Percentiles rank a stretch among this genome's conserved stretches.
Conservation (phyloP, 2,113 vertebrate species). For the Poeciliopsis turrubarensis region DNA sequence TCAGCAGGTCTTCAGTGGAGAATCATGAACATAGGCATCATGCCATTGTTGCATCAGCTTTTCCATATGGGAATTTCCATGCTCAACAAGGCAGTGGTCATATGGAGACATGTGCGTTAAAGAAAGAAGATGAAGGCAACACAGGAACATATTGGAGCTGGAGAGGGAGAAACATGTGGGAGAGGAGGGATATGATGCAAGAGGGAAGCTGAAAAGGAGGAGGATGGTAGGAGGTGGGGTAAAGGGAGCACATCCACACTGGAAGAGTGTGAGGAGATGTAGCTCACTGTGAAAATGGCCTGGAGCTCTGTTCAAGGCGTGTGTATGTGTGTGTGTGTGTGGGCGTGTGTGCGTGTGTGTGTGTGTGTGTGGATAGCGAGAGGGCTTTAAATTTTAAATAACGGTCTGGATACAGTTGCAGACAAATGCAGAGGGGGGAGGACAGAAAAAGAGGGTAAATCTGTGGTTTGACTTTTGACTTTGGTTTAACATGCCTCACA, state of each 20-base stretch:
- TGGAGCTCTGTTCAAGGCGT: slow-evolving; percentile 49
- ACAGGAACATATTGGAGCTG: slow-evolving; percentile 22
- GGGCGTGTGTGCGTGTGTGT: no score
- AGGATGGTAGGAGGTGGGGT: slow-evolving; percentile 8
- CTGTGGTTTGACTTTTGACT: neutral
- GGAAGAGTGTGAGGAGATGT: slow-evolving; percentile 21
- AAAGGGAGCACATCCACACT: slow-evolving; percentile 17
- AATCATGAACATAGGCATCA: slow-evolving; percentile 15
- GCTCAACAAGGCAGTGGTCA: neutral
- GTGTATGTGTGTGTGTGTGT: no score
- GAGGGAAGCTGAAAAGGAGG: slow-evolving; percentile 18
- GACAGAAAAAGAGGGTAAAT: neutral
- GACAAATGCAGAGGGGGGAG: neutral
- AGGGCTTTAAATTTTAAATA: slow-evolving; percentile 59
- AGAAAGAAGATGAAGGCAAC: slow-evolving; percentile 28
- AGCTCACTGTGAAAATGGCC: slow-evolving; percentile 48
- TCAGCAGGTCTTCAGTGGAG: neutral
- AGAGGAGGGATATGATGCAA: slow-evolving; percentile 46
- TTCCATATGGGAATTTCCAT: slow-evolving; percentile 15
- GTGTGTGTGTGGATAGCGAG: slow-evolving; percentile 12
- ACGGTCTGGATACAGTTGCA: slow-evolving; percentile 22
- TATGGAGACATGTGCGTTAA: slow-evolving; percentile 16
- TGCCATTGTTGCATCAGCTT: slow-evolving; percentile 18
- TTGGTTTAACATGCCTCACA: neutral
- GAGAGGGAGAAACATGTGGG: slow-evolving; percentile 26